Conservation (phyloP, 1,140 invertebrate genomes). For the Danaus plexippus region DNA sequence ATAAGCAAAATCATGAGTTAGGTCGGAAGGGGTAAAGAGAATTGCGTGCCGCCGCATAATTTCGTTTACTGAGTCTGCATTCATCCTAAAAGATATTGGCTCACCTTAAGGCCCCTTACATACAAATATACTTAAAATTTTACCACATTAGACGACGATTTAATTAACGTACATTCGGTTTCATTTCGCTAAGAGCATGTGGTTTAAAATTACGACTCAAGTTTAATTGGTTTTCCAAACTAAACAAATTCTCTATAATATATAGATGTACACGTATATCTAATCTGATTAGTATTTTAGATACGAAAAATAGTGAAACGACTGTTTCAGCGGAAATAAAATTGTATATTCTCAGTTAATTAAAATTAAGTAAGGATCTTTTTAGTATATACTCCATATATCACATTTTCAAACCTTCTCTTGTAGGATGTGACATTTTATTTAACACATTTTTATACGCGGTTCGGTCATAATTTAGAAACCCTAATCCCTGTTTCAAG, state of each 20-base stretch:
- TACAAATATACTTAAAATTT: conserved; percentile 19
- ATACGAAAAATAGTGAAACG: too few species aligned
- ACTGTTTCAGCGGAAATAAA: too few species aligned
- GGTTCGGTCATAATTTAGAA: conserved; percentile 43
- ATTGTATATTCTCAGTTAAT: too few species aligned
- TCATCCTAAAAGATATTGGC: conserved; percentile 40
- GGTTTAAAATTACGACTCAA: too few species aligned
- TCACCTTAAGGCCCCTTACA: conserved; percentile 22
- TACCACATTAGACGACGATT: too few species aligned
- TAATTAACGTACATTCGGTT: too few species aligned
- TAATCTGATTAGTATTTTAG: too few species aligned
- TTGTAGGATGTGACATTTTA: conserved; percentile 35
- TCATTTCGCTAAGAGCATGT: too few species aligned
- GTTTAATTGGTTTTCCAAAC: too few species aligned
- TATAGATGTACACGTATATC: too few species aligned
- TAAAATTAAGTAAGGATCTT: too few species aligned
- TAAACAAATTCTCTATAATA: too few species aligned
- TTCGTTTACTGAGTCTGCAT: conserved; percentile 47
- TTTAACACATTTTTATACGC: conserved; percentile 37
- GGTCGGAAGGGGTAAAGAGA: conserved; percentile 59
- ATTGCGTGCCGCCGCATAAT: conserved; percentile 64
- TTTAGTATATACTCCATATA: conserved; percentile 4
- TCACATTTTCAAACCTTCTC: conserved; percentile 39
- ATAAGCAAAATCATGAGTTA: conserved; percentile 67
- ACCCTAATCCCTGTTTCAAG: conserved; percentile 44